Conservation (phyloP, 2,113 vertebrate genomes). For the Chinchilla lanigera region DNA sequence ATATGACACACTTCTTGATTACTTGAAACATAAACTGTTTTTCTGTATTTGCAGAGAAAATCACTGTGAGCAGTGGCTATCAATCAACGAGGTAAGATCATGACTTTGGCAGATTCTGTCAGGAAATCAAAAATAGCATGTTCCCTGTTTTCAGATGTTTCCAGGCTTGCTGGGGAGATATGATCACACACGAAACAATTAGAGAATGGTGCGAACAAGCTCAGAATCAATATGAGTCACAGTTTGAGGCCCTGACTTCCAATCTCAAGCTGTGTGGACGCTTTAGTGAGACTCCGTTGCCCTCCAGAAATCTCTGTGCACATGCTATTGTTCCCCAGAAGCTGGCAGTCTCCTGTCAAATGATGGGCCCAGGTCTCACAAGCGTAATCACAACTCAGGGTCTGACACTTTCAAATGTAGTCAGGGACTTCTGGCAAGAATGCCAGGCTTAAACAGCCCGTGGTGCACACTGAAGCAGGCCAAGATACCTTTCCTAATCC, state of each 20-base stretch:
- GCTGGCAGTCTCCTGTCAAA: background rate
- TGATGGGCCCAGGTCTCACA: background rate
- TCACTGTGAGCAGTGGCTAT: constrained; percentile 31
- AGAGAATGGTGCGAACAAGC: constrained; percentile 2
- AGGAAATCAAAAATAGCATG: constrained; percentile 54
- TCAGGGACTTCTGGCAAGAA: background rate
- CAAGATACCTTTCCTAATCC: background rate
- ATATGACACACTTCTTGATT: background rate
- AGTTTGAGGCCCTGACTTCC: background rate
- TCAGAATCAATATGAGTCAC: background rate
- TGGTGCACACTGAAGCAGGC: background rate
- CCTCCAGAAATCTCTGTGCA: constrained; percentile 12
- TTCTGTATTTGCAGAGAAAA: constrained; percentile 49
- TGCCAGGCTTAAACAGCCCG: background rate
- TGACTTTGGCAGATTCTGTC: constrained; percentile 52
- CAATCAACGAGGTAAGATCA: background rate
- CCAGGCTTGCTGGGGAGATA: background rate
- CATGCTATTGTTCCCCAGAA: background rate
- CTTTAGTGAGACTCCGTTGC: background rate
- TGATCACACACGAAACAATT: background rate
- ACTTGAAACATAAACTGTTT: background rate
- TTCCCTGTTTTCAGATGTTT: constrained; percentile 16
- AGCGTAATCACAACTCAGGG: background rate
- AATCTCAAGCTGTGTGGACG: background rate
- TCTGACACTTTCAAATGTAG: background rate